Conservation (phyloP, 2,113 vertebrate genomes). For the Emberiza fucata region DNA sequence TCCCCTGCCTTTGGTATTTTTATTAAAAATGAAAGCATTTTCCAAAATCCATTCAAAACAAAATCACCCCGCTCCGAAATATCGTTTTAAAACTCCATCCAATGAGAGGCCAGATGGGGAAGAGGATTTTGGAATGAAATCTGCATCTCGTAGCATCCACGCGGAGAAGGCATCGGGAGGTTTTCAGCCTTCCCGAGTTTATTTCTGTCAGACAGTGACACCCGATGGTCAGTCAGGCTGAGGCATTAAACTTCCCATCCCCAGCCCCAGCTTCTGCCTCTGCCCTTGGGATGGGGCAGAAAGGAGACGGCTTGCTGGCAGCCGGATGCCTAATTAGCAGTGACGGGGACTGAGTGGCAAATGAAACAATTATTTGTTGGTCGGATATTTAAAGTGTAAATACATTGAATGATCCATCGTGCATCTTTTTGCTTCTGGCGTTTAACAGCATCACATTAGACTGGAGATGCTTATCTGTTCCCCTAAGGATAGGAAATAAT, state of each 20-base stretch:
- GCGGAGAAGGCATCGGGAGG: rapidly evolving
- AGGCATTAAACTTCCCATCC: rapidly evolving
- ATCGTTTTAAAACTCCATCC: neutral
- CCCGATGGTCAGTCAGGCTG: neutral
- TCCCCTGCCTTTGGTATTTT: neutral
- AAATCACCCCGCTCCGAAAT: neutral
- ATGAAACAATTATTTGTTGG: neutral
- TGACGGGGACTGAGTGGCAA: neutral
- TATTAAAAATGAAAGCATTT: neutral
- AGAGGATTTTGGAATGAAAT: neutral
- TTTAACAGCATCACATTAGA: neutral
- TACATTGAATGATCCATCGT: neutral
- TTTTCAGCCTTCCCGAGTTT: neutral
- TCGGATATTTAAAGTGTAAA: neutral
- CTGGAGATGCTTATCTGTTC: slow-evolving; percentile 18
- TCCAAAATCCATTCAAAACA: neutral
- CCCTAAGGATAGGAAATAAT: slow-evolving; percentile 50
- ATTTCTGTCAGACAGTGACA: slow-evolving; percentile 34
- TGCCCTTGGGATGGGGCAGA: neutral
- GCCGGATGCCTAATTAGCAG: neutral
- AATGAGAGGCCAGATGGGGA: neutral
- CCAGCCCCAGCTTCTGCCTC: too few relatives aligned
- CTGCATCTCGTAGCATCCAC: neutral
- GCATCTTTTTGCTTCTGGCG: neutral
- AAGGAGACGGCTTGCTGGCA: neutral